These are phyloP conservation scores for Seladonia tumulorum DNA, from an alignment of 2,888 invertebrate species.

Conservation along the genomic window DNA sequence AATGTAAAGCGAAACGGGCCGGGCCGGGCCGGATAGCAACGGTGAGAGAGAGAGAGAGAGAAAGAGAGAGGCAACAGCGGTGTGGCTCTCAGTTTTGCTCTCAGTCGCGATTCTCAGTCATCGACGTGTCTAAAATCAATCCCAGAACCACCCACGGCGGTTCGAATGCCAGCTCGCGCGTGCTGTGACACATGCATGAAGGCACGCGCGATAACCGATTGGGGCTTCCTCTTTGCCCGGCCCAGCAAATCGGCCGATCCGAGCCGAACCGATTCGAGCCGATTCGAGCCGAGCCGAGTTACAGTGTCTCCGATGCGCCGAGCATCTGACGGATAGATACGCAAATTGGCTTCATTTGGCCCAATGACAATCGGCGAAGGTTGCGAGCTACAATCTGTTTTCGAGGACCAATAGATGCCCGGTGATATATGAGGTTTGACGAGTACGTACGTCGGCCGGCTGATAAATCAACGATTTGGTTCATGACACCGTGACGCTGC, in stretches of 20 bases:
- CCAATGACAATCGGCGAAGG: constrained; percentile 67
- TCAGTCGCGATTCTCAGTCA: constrained; percentile 42
- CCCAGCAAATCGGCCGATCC: neutral
- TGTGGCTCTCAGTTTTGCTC: constrained; percentile 11
- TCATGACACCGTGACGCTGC: neutral
- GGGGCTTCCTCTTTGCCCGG: constrained; percentile 49
- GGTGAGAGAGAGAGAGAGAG: neutral
- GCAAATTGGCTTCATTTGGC: constrained; percentile 70
- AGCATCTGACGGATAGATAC: constrained; percentile 54
- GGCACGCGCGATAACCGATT: constrained; percentile 39
- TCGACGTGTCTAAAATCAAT: constrained; percentile 80
- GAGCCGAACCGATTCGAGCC: neutral
- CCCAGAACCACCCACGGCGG: constrained; percentile 57
- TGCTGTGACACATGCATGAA: constrained; percentile 43
- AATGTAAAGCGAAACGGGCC: constrained; percentile 33
- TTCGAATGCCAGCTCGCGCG: constrained; percentile 44
- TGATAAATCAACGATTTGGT: constrained; percentile 49
- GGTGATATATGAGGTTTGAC: constrained; percentile 58
- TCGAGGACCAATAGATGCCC: constrained; percentile 48
- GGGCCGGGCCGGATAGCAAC: neutral
- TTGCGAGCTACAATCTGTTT: constrained; percentile 61
- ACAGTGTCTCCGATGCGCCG: constrained; percentile 23
- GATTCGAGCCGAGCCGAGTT: neutral
- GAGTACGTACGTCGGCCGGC: constrained; percentile 35
- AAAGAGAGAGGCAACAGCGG: neutral